Conservation (phyloP, 2,113 vertebrate genomes). For the Nettapus auritus region DNA sequence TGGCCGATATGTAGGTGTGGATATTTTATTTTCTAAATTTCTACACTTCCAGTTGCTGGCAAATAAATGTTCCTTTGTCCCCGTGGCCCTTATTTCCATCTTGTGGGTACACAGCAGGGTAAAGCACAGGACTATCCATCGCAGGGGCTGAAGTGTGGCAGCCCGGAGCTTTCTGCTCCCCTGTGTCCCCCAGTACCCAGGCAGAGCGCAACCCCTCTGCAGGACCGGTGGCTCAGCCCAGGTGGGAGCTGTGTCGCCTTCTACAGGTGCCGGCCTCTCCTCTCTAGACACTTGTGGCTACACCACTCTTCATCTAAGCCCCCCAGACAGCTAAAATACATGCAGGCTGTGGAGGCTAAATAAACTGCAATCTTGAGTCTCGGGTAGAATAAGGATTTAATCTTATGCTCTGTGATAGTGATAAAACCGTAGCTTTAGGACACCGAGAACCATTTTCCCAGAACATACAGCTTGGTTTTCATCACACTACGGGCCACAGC, state of each 20-base stretch:
- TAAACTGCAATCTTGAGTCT: rapidly evolving
- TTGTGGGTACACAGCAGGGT: neutral
- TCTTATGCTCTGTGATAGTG: rapidly evolving
- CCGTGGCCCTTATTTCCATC: neutral
- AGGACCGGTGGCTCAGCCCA: neutral
- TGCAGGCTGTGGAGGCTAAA: neutral
- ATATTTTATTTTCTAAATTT: neutral
- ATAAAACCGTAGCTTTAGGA: neutral
- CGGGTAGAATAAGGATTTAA: neutral
- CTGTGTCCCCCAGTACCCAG: rapidly evolving
- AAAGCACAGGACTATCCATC: neutral
- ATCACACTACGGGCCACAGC: neutral
- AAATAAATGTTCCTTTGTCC: neutral
- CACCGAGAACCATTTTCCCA: neutral
- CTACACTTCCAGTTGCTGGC: neutral
- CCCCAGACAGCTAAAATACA: neutral
- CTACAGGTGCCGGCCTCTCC: neutral
- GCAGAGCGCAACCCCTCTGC: neutral
- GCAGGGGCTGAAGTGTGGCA: neutral
- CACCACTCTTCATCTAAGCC: neutral
- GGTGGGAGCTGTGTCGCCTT: neutral
- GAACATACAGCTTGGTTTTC: neutral
- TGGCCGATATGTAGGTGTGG: neutral
- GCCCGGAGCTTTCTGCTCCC: neutral
- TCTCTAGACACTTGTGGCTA: neutral